Evolutionary conservation across 92 coral and sea anemone species (phyloP), one percentile per base, ranked within the genome.

Genomic region (Zoanthus gigantus): DNA sequence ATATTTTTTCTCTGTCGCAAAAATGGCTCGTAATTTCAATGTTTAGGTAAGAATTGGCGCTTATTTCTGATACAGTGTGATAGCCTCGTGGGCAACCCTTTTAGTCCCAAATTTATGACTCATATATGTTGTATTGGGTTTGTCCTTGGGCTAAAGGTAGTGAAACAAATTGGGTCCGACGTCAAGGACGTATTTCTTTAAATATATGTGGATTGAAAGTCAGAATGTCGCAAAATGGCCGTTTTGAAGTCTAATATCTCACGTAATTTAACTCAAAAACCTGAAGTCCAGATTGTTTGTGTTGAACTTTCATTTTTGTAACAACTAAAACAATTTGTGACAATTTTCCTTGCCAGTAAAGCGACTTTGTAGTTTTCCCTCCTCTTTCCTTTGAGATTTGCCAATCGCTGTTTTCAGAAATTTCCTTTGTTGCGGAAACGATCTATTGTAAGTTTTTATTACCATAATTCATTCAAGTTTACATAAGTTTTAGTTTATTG

Each of bases 251-350:
- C 77, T 37, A 73, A 73, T 15, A 73, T 32, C 57, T 44, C 56
- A 16, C 5, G 18, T 47, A 73, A 42, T 16, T 16, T 16, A 73
- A 15, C 77, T 73, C 34, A n/a, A 29, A 73, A 42, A 45, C 77
- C 77, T 73, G 77, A 73, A 30, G 56, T 34, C 56, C 54, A 12
- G 53, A 11, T 47, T 73, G 50, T 9, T 71, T 34, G 76, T 71
- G 76, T 6, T 71, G 76, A 72, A 30, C 76, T 72, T 72, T 72
- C 76, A 72, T 72, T 0, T 72, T 72, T 72, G 47, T 17, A 37
- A 72, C 42, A 72, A 34, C 44, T 37, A 48, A 72, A 72, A 50
- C 17, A 45, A 31, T 34, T 72, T 30, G 53, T 71, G 42, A 34
- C 42, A 34, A 3, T 34, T 34, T 34, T 34, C 42, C 42, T 34